Percentiles rank a stretch among this genome's conserved stretches.
These are phyloP conservation scores for Oreochromis spilurus DNA, from an alignment of 2,113 vertebrate species.

Conservation along the genomic window DNA sequence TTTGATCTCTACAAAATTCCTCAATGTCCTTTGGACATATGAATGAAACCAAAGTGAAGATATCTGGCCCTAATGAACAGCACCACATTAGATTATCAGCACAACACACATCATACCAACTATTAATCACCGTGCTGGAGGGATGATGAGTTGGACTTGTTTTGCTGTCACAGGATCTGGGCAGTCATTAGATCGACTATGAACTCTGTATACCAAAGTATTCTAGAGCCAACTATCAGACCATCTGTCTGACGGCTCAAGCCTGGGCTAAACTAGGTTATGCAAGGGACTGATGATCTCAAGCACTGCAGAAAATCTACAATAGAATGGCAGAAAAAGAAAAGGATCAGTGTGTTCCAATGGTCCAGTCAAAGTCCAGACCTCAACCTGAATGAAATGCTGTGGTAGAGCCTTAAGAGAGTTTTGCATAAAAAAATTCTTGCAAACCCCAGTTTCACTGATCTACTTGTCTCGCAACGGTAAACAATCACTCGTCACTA, in stretches of 20 bases:
- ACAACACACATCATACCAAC: neutral
- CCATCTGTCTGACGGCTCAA: neutral
- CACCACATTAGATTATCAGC: neutral
- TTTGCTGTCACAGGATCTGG: neutral
- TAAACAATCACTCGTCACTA: neutral
- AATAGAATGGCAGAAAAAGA: neutral
- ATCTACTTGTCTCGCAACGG: neutral
- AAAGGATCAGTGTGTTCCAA: neutral
- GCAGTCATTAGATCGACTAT: neutral
- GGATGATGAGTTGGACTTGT: neutral
- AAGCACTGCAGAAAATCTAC: neutral
- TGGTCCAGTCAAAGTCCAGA: neutral
- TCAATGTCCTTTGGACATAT: neutral
- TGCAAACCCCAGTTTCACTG: neutral
- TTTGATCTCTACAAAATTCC: neutral
- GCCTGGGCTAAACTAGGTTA: neutral
- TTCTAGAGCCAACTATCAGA: neutral
- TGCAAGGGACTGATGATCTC: accelerated
- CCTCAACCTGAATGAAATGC: neutral
- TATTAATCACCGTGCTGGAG: neutral
- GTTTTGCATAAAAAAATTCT: neutral
- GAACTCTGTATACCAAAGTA: neutral
- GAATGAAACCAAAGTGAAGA: neutral
- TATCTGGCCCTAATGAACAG: neutral
- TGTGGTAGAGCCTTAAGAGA: neutral